These are phyloP conservation scores for Whitmania pigra DNA, from an alignment of 1,140 invertebrate species.

Conservation along the genomic window DNA sequence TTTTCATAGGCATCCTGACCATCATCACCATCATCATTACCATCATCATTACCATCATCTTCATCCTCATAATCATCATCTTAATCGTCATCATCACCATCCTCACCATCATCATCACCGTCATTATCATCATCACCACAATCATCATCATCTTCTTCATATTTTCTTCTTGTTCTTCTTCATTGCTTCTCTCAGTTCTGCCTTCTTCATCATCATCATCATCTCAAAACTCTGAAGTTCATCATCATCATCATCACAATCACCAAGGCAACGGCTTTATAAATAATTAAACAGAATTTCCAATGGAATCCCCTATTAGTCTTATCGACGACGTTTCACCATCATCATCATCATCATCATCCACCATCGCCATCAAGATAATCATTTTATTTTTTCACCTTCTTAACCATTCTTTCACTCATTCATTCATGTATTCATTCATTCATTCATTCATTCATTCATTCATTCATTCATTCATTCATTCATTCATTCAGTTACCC, in stretches of 20 bases:
- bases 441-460: constrained; percentile 2
- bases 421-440: too few relatives aligned
- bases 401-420: too few relatives aligned
- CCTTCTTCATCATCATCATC: constrained; percentile 7
- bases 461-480: constrained; percentile 6
- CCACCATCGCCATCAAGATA: neutral
- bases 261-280: too few relatives aligned
- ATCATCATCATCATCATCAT: constrained; percentile 20
- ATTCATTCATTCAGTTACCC: neutral
- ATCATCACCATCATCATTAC: constrained; percentile 75
- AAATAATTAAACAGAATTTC: too few relatives aligned
- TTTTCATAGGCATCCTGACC: constrained; percentile 40
- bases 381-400: too few relatives aligned
- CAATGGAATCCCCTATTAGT: too few relatives aligned
- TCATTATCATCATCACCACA: constrained; percentile 57
- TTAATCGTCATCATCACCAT: constrained; percentile 76
- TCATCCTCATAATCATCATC: too few relatives aligned
- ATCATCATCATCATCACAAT: too few relatives aligned
- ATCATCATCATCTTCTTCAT: constrained; percentile 64
- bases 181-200: too few relatives aligned
- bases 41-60: constrained; percentile 48
- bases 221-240: neutral
- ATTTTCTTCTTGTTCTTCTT: constrained; percentile 30
- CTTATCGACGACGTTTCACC: too few relatives aligned
- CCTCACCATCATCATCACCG: constrained; percentile 68